phyloP scores from a whole-genome alignment of 2,113 vertebrate species.

The Progne subis region DNA sequence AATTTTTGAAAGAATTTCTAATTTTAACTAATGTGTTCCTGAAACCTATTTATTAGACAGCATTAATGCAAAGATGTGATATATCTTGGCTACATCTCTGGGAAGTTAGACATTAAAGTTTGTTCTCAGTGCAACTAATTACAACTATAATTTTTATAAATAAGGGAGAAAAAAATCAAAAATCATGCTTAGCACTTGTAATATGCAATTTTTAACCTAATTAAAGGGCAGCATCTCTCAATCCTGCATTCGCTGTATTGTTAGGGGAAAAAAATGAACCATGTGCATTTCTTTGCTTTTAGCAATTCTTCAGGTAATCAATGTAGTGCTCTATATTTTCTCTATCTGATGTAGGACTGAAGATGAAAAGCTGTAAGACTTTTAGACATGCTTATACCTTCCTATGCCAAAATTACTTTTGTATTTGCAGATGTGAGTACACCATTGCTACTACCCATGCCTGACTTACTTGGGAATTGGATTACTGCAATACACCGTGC shows the following conservation, averaged over 20 bases:
- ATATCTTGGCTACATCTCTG: not conserved
- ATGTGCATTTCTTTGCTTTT: not conserved
- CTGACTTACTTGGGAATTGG: not conserved
- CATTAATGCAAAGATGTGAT: not conserved
- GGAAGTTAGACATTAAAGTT: not conserved
- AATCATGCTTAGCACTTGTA: not conserved
- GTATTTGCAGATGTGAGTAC: not conserved
- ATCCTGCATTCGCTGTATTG: not conserved
- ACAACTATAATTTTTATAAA: not conserved
- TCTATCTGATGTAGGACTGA: not conserved
- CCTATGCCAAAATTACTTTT: not conserved
- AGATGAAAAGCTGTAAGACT: not conserved
- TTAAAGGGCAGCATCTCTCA: not conserved
- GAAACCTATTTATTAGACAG: conserved; percentile 16
- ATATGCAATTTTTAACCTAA: not conserved
- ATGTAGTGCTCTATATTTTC: not conserved
- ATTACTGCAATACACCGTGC: not conserved
- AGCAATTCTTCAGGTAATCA: not conserved
- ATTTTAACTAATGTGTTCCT: conserved; percentile 25
- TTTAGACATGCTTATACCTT: not conserved
- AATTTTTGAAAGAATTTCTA: conserved; percentile 41
- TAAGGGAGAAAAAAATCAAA: not conserved
- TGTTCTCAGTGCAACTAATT: conserved; percentile 1
- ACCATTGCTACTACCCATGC: not conserved
- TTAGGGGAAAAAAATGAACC: not conserved